phyloP scores from a whole-genome alignment of 2,888 invertebrate genomes.

The Ethmia dodecea region DNA sequence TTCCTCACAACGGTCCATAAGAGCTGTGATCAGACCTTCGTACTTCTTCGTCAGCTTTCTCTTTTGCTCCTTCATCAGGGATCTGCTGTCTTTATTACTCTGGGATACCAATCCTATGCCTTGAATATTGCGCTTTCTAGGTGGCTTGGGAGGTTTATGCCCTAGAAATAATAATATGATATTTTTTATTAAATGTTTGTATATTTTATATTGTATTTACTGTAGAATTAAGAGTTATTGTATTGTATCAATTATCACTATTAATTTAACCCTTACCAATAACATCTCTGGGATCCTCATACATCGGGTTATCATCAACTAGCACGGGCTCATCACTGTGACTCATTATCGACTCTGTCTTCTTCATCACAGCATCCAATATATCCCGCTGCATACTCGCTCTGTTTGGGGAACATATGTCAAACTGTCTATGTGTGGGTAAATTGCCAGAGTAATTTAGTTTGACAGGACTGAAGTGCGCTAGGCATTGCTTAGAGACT shows the following conservation, averaged over 20 bases:
- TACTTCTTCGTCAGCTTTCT: constrained; percentile 70
- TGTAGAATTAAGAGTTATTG: too few relatives aligned
- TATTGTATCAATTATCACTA: too few relatives aligned
- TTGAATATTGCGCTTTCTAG: constrained; percentile 51
- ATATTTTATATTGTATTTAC: too few relatives aligned
- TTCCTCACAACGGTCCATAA: constrained; percentile 68
- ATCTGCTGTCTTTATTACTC: constrained; percentile 42
- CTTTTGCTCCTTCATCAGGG: constrained; percentile 66
- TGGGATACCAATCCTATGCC: constrained; percentile 41
- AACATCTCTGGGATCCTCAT: constrained; percentile 66
- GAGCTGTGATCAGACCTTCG: constrained; percentile 64
- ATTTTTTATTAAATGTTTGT: too few relatives aligned
- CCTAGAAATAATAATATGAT: too few relatives aligned
- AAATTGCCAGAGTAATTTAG: constrained; percentile 54
- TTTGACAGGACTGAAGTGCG: constrained; percentile 33
- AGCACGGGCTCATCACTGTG: constrained; percentile 9
- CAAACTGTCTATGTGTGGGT: constrained; percentile 37
- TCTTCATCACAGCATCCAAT: constrained; percentile 47
- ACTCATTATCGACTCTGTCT: constrained; percentile 41
- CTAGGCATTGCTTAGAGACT: constrained; percentile 24
- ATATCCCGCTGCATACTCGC: constrained; percentile 56
- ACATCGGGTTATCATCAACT: constrained; percentile 47
- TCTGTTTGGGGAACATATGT: constrained; percentile 36
- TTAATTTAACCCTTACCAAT: constrained; percentile 46
- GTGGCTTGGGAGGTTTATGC: constrained; percentile 53